Conservation (phyloP, 2,113 vertebrate species). For the Callocephalon fimbriatum region DNA sequence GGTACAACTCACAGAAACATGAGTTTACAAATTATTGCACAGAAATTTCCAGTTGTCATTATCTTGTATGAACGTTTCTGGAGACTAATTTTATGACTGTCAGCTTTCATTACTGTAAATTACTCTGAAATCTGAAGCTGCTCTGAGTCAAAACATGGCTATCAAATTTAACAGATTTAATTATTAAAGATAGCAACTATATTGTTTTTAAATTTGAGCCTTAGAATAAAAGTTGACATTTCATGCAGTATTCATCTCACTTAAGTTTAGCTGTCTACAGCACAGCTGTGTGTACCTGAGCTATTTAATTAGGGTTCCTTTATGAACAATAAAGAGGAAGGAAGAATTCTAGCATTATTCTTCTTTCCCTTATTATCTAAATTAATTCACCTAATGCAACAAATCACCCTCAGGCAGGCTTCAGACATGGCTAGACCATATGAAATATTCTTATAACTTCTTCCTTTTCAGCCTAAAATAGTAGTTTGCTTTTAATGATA, state of each 20-base stretch:
- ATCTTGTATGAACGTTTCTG: background rate
- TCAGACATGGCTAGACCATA: background rate
- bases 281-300: background rate
- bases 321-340: background rate
- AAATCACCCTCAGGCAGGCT: background rate
- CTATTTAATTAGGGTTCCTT: background rate
- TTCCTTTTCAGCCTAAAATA: background rate
- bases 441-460: background rate
- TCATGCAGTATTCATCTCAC: background rate
- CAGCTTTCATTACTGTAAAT: constrained; percentile 8
- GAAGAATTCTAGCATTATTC: background rate
- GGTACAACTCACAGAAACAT: background rate
- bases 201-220: background rate
- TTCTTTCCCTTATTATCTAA: background rate
- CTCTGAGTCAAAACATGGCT: background rate
- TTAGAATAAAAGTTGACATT: background rate
- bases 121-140: background rate
- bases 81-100: background rate
- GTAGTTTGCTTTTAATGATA: background rate
- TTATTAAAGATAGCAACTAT: background rate
- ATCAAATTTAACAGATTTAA: background rate
- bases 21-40: background rate
- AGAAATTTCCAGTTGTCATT: background rate
- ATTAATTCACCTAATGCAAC: background rate
- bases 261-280: background rate